Evolutionary conservation across 92 coral and sea anemone genomes (phyloP).

Genomic region (Galaxea fascicularis): DNA sequence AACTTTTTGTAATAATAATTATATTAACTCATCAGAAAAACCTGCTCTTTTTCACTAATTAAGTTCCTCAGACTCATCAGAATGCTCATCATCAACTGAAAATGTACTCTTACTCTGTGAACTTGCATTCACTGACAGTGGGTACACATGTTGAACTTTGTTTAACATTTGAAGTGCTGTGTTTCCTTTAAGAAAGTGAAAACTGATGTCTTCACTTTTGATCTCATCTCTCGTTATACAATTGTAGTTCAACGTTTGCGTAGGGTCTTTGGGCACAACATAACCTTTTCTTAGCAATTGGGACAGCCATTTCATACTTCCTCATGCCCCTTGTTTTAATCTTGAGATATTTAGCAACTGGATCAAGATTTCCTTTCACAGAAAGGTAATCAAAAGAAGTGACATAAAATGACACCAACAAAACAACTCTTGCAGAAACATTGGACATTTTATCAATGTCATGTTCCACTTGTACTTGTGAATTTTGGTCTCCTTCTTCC

Average conservation of each 20-base stretch:
- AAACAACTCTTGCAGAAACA: conserved; percentile 42
- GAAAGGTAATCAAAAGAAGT: conserved; percentile 41
- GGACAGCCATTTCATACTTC: conserved; percentile 47
- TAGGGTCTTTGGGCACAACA: conserved; percentile 24
- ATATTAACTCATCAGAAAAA: conserved; percentile 20
- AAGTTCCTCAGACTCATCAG: conserved; percentile 27
- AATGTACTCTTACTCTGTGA: not conserved
- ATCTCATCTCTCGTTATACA: conserved; percentile 19
- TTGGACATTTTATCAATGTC: conserved; percentile 47
- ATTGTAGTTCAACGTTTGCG: conserved; percentile 30
- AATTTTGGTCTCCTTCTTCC: conserved; percentile 22
- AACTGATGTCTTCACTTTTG: conserved; percentile 17
- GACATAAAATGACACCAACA: conserved; percentile 31
- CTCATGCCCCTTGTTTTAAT: conserved; percentile 46
- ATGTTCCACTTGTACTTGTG: conserved; percentile 21
- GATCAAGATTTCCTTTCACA: conserved; percentile 34
- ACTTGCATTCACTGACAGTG: conserved; percentile 25
- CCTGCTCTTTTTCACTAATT: conserved; percentile 11
- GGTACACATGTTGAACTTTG: not conserved
- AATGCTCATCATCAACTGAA: conserved; percentile 17
- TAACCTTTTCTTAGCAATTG: conserved; percentile 25
- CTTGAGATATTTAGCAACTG: conserved; percentile 35
- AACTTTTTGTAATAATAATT: conserved; percentile 20
- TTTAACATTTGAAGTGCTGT: conserved; percentile 14
- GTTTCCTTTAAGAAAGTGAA: conserved; percentile 13